Evolutionary conservation across 1,140 invertebrate genomes (phyloP), one percentile per base, ranked within the genome.

Genomic region (Penaeus vannamei): DNA sequence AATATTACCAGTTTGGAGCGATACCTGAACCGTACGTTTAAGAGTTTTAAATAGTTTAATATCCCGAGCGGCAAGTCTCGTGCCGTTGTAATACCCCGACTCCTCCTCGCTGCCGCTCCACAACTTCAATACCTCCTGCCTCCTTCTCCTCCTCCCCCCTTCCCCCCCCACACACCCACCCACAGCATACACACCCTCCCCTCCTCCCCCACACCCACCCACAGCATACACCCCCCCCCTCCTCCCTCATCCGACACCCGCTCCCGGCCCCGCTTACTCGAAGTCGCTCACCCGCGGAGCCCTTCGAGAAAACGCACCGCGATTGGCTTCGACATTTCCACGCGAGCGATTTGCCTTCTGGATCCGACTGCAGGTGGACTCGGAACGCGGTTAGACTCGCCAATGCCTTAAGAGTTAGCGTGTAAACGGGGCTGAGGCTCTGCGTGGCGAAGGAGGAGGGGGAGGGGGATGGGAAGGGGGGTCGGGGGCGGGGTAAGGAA

Each of bases 31-130:
- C 87, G 84, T 89, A 89, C 87, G 84, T 89, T 89, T 89, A 84
- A 89, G 87, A 89, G 82, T 89, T 89, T 89, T 89, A 64, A 89
- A 84, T 84, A 89, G 87, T 85, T 89, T 89, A 84, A 89, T 89
- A 89, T 89, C 87, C 81, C 53, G 69, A 36, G 53, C 87, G 87
- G 84, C 87, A 89, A 85, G 82, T 29, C 69, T 88, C 29, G 82
- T 69, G 53, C 66, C 29, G 82, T 60, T 81, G 84, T 80, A 89
- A 89, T 89, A 89, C 84, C 87, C 87, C 84, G 87, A 89, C 87
- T 89, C n/a, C 22, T 36, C 76, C n/a, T 79, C 0, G 76, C 32
- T 79, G 22, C 23, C 32, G 32, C 76, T 22, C 76, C 46, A 42
- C 76, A 36, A 36, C 76, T 79, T 79, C 76, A 36, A 36, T 79